Base-by-base conservation (phyloP, 2,113 vertebrate species). In the Notothenia rossii region DNA sequence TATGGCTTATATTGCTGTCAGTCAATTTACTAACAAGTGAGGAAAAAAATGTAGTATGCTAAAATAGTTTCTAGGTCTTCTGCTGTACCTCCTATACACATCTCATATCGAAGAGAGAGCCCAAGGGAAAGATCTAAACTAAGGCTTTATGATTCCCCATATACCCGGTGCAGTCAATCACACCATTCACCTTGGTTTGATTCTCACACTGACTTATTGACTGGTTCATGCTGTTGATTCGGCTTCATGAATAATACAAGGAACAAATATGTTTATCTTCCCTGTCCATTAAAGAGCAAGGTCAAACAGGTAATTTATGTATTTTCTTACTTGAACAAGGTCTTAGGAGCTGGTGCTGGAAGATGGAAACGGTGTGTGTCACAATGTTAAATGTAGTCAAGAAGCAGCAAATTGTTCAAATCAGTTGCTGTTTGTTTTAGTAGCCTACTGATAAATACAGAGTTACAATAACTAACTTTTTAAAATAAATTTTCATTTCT, bases 31-130 rank as follows among this genome's bases (percentile, higher is more conserved):
- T 77, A 81, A 89, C 83, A 86, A 85, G 81, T 75, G 81, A 84
- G 91, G 78, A 91, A 94, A 91, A 94, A 90, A 91, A 90, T 89
- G 88, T 81, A 91, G 82, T 63, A 76, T 82, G 84, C 62, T 90
- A 89, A 91, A 90, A 86, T 88, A 62, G 86, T 74, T 76, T 83
- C 69, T 80, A 53, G 58, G 86, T 87, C 78, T 75, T 82, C 43
- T 13, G 36, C 36, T 53, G 53, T 8, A 83, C 72, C 75, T 88
- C 73, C 75, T 78, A 80, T 22, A 22, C 75, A 83, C 75, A 83
- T 84, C 85, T 84, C 63, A 56, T 59, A 78, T 66, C 1, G 40
- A 72, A 70, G 71, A 75, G 15, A 83, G 81, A 83, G 86, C 86
- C 89, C 86, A 70, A 81, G 89, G 86, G 79, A 88, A 72, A 69